Conservation (phyloP, 2,888 invertebrate genomes). For the Herminia tarsipennalis region DNA sequence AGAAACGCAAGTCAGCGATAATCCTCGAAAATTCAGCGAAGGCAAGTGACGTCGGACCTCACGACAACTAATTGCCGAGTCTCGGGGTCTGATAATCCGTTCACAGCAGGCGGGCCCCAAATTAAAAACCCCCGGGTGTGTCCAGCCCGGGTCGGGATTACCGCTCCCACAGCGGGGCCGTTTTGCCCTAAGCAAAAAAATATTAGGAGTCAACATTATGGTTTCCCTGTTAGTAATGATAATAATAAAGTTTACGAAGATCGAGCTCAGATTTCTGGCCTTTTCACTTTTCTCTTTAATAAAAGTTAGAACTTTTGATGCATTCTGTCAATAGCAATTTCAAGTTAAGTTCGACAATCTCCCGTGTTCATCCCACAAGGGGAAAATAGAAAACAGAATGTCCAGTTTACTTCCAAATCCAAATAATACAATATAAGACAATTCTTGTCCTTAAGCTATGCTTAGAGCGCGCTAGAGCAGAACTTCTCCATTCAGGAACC, state of each 20-base stretch:
- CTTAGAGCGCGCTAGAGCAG: slow-evolving; percentile 15
- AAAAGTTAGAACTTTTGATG: too few relatives aligned
- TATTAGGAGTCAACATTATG: slow-evolving; percentile 18
- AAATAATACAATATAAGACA: not conserved
- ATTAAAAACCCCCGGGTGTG: slow-evolving; percentile 81
- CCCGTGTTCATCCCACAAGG: too few relatives aligned
- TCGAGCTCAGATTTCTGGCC: not conserved
- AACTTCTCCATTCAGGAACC: slow-evolving; percentile 21
- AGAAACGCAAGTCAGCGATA: slow-evolving; percentile 44
- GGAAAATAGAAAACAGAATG: not conserved
- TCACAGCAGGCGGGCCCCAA: slow-evolving; percentile 81
- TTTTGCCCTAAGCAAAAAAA: slow-evolving; percentile 44
- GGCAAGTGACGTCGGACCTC: slow-evolving; percentile 58
- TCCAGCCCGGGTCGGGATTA: slow-evolving; percentile 70
- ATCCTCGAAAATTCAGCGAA: slow-evolving; percentile 59
- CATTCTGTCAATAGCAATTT: too few relatives aligned
- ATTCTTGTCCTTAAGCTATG: slow-evolving; percentile 1
- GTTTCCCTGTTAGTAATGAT: slow-evolving; percentile 15
- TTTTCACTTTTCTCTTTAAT: too few relatives aligned
- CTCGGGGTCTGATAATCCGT: slow-evolving; percentile 76
- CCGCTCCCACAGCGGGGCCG: slow-evolving; percentile 60
- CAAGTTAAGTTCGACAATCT: not conserved
- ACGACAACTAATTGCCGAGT: slow-evolving; percentile 78
- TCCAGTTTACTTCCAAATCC: not conserved
- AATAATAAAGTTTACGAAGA: slow-evolving; percentile 8